Conservation (phyloP, 1,140 invertebrate genomes). For the Diabrotica undecimpunctata region DNA sequence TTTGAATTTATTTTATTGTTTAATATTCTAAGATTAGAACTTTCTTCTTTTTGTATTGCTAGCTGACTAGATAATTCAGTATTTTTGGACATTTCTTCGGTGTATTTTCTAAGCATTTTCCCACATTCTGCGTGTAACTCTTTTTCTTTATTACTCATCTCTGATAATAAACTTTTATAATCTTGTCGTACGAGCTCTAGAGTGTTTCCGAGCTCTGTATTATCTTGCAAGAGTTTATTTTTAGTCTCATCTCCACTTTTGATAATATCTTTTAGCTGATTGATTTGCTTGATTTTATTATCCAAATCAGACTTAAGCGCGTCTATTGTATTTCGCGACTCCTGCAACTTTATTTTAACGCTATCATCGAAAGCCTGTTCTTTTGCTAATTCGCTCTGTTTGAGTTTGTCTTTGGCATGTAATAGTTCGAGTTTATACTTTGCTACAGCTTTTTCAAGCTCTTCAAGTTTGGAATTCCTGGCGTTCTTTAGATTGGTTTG, state of each 20-base stretch:
- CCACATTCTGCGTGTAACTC: conserved; percentile 6
- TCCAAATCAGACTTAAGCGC: conserved; percentile 6
- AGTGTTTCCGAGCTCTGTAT: conserved; percentile 6
- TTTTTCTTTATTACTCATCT: conserved; percentile 12
- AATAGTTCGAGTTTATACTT: too few species aligned
- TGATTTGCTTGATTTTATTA: conserved; percentile 11
- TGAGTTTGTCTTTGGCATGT: too few species aligned
- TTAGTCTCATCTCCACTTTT: conserved; percentile 17
- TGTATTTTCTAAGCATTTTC: conserved; percentile 3
- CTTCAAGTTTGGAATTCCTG: too few species aligned
- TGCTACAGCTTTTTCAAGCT: too few species aligned
- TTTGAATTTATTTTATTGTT: background rate
- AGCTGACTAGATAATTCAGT: conserved; percentile 3
- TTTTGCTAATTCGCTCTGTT: background rate
- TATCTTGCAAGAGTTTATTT: conserved; percentile 12
- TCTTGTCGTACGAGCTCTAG: conserved; percentile 4
- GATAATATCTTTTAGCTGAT: conserved; percentile 10
- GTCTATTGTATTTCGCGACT: background rate
- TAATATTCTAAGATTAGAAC: background rate
- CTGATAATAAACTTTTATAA: conserved; percentile 10
- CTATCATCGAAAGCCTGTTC: background rate
- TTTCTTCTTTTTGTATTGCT: conserved; percentile 6
- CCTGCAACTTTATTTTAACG: background rate
- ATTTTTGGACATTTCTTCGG: conserved; percentile 10
- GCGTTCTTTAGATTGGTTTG: background rate